Base-by-base conservation (phyloP, 2,888 invertebrate genomes). In the Drosophila buzzatii region DNA sequence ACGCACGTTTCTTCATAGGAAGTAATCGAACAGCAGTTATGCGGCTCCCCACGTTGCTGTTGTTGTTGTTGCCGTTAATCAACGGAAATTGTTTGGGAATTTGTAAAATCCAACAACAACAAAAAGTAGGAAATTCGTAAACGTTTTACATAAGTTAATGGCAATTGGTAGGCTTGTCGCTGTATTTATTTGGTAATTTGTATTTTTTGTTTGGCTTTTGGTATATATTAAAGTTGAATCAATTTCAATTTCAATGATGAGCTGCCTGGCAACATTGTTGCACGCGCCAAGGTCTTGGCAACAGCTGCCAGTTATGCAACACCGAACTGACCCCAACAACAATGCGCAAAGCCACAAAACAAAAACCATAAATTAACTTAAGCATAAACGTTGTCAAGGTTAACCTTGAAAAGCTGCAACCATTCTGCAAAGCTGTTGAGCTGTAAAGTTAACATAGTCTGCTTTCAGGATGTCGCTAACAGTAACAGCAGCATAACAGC, bases 121-220 rank as follows among this genome's bases (percentile, higher is more conserved):
- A 75, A 66, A 71, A 69, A 80, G 82, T 71, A 88, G 84, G 89
- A 84, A 88, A 88, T 78, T 80, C 65, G 77, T 49, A 71, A 49
- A 39, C 37, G 49, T 71, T 87, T 83, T 85, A 82, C 88, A 79
- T 87, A 79, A 83, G 58, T 56, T 77, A 64, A 79, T 74, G 67
- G 60, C 67, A 42, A 63, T 10, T 39, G 49, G 44, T 49, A 16
- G 70, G 70, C 56, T 59, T 68, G 75, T 27, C 62, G 57, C 55
- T 51, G 60, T 14, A 41, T 61, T 63, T 61, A 79, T 74, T 70
- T 66, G 60, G 60, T 60, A 70, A 64, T 79, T 44, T 64, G 31
- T 47, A 56, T 42, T 42, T 63, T 44, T 53, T 47, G 39, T 27
- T 47, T 2, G 41, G 18, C 4, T n/a, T 14, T 45, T 16, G 23